A percentile compares a stretch with the other conserved stretches of the same genome.
These are phyloP conservation scores for Bombus confusus DNA, from an alignment of 1,140 invertebrate species.

Conservation along the genomic window DNA sequence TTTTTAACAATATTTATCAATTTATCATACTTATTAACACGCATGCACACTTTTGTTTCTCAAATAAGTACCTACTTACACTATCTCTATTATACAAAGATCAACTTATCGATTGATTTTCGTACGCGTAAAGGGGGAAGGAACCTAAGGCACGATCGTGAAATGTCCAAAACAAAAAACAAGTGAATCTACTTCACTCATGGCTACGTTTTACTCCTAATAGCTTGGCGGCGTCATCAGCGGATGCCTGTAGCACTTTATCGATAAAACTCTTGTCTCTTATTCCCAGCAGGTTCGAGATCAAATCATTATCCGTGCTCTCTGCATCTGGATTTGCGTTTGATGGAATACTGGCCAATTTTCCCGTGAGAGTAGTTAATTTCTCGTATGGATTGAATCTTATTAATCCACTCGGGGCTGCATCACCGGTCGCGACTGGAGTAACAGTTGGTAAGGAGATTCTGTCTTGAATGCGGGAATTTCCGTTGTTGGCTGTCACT, in stretches of 20 bases:
- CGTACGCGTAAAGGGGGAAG: not conserved
- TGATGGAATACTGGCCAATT: conserved; percentile 80
- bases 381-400: conserved; percentile 79
- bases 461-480: conserved; percentile 69
- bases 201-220: conserved; percentile 87
- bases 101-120: conserved; percentile 14
- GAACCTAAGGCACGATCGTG: conserved; percentile 74
- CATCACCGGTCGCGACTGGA: conserved; percentile 76
- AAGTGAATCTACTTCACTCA: conserved; percentile 65
- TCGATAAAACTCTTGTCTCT: conserved; percentile 93
- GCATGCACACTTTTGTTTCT: not conserved
- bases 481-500: conserved; percentile 56
- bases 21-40: not conserved
- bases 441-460: conserved; percentile 76
- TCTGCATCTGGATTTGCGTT: conserved; percentile 78
- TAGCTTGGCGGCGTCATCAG: conserved; percentile 93
- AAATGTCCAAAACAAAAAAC: conserved; percentile 44
- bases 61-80: not conserved
- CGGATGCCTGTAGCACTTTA: conserved; percentile 90
- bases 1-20: not conserved
- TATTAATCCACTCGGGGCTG: conserved; percentile 74
- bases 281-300: conserved; percentile 94
- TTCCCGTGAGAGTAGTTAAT: conserved; percentile 81
- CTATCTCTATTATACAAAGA: not conserved
- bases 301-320: conserved; percentile 88